Evolutionary conservation across 1,140 invertebrate species (phyloP).

Genomic region (Drosophila santomea): DNA sequence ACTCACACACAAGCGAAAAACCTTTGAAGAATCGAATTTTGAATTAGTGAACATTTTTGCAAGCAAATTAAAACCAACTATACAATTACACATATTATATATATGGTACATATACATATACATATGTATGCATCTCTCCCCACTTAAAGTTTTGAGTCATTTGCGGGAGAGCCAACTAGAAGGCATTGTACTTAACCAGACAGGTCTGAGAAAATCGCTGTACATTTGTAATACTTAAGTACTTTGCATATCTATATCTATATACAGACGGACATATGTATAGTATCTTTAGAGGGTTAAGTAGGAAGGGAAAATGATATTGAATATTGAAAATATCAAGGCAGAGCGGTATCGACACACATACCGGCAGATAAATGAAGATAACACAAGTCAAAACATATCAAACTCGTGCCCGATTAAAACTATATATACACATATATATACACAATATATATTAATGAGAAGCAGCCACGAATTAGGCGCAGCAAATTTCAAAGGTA

Average conservation of each 20-base stretch:
- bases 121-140: constrained; percentile 51
- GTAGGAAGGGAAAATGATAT: constrained; percentile 77
- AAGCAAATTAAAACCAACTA: constrained; percentile 55
- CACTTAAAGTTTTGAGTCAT: constrained; percentile 28
- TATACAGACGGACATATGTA: constrained; percentile 25
- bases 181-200: constrained; percentile 43
- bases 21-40: constrained; percentile 84
- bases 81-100: constrained; percentile 54
- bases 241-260: constrained; percentile 47
- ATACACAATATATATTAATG: constrained; percentile 32
- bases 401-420: constrained; percentile 83
- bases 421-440: constrained; percentile 63
- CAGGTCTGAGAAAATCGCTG: constrained; percentile 34
- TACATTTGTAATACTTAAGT: constrained; percentile 52
- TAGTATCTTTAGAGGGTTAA: constrained; percentile 60
- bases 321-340: constrained; percentile 73
- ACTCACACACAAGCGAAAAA: constrained; percentile 52
- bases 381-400: constrained; percentile 82
- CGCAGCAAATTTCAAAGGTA: constrained; percentile 61
- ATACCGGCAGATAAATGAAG: constrained; percentile 36
- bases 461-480: constrained; percentile 60
- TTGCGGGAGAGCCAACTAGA: constrained; percentile 40
- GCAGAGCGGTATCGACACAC: constrained; percentile 15
- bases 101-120: neutral
- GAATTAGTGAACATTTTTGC: constrained; percentile 83